Evolutionary conservation across 2,113 vertebrate species (phyloP).

Genomic region (Elephas maximus): DNA sequence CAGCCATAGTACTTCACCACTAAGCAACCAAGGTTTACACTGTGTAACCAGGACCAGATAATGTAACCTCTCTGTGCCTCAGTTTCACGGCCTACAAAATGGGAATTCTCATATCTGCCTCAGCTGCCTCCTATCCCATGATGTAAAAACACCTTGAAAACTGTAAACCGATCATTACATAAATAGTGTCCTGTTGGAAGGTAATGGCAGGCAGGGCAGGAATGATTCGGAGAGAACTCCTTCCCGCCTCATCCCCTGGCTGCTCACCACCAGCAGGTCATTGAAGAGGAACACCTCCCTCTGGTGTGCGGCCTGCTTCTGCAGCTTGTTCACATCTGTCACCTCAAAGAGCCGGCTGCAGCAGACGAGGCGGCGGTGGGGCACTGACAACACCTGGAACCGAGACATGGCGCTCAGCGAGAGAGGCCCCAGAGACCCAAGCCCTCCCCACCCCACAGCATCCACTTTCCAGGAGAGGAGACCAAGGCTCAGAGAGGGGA

Average conservation of each 20-base stretch:
- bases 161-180: accelerated
- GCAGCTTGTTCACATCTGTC: constrained; percentile 96
- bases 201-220: no score
- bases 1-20: no score
- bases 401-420: neutral
- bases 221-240: neutral
- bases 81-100: neutral
- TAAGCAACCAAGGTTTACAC: no score
- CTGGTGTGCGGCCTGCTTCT: constrained; percentile 98
- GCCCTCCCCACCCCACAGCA: no score
- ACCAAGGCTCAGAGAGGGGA: neutral
- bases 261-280: constrained; percentile 97
- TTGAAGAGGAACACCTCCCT: constrained; percentile 99
- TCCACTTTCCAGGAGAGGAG: neutral
- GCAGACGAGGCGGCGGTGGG: constrained; percentile 97
- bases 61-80: neutral
- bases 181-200: no score
- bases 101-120: neutral
- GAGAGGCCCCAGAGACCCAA: accelerated
- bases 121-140: neutral
- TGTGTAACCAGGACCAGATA: neutral
- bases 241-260: neutral
- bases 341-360: constrained; percentile 99
- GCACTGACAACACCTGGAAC: constrained; percentile 95
- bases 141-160: neutral